Base-by-base conservation (phyloP, 2,888 invertebrate genomes). In the Platycnemis pennipes region DNA sequence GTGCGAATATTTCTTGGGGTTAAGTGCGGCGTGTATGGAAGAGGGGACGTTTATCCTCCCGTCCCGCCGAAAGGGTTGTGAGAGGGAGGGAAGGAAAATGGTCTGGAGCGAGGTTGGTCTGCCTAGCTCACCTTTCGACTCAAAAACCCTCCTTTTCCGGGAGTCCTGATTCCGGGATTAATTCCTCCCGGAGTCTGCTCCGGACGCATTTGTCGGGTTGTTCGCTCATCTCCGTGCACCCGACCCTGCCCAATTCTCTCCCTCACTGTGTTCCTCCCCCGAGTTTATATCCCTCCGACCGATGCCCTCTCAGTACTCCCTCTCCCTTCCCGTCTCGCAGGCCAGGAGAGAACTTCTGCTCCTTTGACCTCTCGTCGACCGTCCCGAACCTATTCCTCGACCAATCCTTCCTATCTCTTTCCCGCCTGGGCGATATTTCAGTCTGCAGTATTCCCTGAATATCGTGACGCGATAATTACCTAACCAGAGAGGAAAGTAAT, bases 101-200 rank as follows among this genome's bases (percentile, higher is more conserved):
- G 63, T n/a, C n/a, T 69, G 69, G 8, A 5, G 37, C 4, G 37
- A 77, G 37, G 37, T 11, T 3, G 11, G 13, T 16, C 13, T 26
- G 77, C 77, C 11, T 37, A 13, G 37, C 77, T 31, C 16, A 37
- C 77, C 77, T 37, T 77, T 77, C 77, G 0, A 8, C 37, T 11
- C 37, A 77, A 22, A 77, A 11, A 16, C 77, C 37, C 37, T 77
- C 77, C 37, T 49, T 63, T 13, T 77, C 31, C 37, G 63, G n/a
- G 69, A 91, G 91, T 42, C 56, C 56, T 89, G 56, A 89, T 89
- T 89, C 91, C 91, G 63, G 91, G 91, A 91, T 91, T 91, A 91
- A 91, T 91, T 91, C 91, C 91, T 91, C 91, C 44, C 91, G 44
- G 44, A 45, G 91, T 91, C 91, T 63, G 91, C 91, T 45, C 63